These are phyloP conservation scores for Thinocorus orbignyianus DNA, from an alignment of 2,113 vertebrate genomes.

Conservation along the genomic window DNA sequence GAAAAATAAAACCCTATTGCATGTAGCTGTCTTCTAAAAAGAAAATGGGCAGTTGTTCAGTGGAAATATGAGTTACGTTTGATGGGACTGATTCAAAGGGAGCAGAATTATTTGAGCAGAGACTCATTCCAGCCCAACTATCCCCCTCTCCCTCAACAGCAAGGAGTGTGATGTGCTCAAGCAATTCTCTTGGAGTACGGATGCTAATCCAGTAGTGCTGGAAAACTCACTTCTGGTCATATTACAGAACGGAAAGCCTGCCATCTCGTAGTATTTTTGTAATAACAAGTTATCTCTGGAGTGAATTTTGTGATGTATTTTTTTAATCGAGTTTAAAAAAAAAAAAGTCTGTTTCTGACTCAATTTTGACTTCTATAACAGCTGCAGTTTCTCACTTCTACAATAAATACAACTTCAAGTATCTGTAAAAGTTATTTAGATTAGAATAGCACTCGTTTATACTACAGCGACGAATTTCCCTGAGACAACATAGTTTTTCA, in stretches of 20 bases:
- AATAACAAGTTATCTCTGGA: neutral
- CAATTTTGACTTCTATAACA: neutral
- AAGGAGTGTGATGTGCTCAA: neutral
- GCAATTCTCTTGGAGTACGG: neutral
- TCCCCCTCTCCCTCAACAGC: neutral
- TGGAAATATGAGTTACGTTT: neutral
- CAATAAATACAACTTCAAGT: constrained; percentile 6
- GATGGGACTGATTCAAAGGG: neutral
- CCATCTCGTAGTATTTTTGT: neutral
- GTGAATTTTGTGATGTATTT: neutral
- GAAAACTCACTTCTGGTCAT: neutral
- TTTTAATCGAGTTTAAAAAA: neutral
- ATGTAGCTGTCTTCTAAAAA: neutral
- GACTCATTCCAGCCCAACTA: fast-evolving
- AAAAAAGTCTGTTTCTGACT: neutral
- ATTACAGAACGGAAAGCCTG: neutral
- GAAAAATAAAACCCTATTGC: neutral
- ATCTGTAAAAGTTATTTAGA: constrained; percentile 6
- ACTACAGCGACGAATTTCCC: neutral
- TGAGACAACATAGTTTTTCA: neutral
- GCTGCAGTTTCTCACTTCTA: neutral
- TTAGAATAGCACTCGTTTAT: neutral
- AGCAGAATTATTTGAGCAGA: neutral
- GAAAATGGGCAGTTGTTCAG: neutral
- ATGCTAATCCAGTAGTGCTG: neutral